Percentiles rank a stretch among this genome's conserved stretches.
phyloP scores from a whole-genome alignment of 2,113 vertebrate species.

The Vombatus ursinus region DNA sequence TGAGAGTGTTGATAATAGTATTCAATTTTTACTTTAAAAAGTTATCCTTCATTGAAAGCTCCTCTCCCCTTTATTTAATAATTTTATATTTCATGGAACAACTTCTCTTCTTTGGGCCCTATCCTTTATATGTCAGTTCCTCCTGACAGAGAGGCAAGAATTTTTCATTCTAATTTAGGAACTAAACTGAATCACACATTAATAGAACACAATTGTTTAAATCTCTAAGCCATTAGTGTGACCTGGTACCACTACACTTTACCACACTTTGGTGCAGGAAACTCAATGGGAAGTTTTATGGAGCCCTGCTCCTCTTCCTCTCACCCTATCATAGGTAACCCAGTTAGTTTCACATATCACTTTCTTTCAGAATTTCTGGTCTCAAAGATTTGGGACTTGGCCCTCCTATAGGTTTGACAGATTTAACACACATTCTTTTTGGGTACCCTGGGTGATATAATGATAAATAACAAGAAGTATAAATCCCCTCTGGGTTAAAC shows the following conservation, averaged over 20 bases:
- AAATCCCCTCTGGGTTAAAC: background rate
- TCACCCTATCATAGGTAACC: background rate
- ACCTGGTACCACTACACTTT: background rate
- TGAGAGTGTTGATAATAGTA: background rate
- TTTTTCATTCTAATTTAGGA: background rate
- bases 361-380: background rate
- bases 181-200: constrained; percentile 32
- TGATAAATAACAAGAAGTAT: constrained; percentile 35
- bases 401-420: background rate
- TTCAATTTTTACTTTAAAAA: background rate
- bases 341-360: constrained; percentile 12
- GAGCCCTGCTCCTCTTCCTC: background rate
- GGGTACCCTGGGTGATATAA: background rate
- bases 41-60: constrained; percentile 13
- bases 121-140: constrained; percentile 22
- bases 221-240: background rate
- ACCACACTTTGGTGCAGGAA: constrained; percentile 32
- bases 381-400: background rate
- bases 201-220: constrained; percentile 12
- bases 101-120: background rate
- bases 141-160: constrained; percentile 46
- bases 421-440: background rate
- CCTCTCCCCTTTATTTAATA: background rate
- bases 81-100: background rate
- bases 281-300: constrained; percentile 28